These are phyloP conservation scores for Opisthocomus hoazin DNA, from an alignment of 2,113 vertebrate species.

Conservation along the genomic window DNA sequence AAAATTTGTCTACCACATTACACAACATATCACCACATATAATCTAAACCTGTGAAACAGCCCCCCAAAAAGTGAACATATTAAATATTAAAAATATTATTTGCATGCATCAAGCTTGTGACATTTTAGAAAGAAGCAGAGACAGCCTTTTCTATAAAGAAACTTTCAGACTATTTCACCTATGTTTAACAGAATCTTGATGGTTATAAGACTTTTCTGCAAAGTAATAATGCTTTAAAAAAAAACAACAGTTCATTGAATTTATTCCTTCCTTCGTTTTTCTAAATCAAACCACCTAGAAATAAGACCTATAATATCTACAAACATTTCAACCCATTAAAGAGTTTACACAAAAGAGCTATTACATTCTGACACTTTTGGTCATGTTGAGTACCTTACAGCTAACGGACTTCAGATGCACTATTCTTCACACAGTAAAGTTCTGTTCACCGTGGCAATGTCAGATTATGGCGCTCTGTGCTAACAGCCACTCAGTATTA, in stretches of 20 bases:
- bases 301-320: neutral
- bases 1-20: neutral
- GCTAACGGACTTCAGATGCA: neutral
- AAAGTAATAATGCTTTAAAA: neutral
- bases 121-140: neutral
- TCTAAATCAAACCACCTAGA: neutral
- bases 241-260: neutral
- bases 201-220: neutral
- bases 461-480: neutral
- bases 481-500: neutral
- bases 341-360: neutral
- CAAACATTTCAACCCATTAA: neutral
- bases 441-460: neutral
- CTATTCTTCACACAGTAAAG: neutral
- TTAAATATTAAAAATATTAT: neutral
- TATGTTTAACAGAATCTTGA: neutral
- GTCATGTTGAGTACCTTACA: neutral
- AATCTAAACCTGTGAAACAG: neutral
- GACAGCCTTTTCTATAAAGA: neutral
- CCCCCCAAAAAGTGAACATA: neutral
- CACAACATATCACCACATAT: neutral
- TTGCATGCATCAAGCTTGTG: neutral
- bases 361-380: neutral
- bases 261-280: neutral
- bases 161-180: neutral